Conservation (phyloP, 2,888 invertebrate genomes). For the Epistrophe grossulariae region DNA sequence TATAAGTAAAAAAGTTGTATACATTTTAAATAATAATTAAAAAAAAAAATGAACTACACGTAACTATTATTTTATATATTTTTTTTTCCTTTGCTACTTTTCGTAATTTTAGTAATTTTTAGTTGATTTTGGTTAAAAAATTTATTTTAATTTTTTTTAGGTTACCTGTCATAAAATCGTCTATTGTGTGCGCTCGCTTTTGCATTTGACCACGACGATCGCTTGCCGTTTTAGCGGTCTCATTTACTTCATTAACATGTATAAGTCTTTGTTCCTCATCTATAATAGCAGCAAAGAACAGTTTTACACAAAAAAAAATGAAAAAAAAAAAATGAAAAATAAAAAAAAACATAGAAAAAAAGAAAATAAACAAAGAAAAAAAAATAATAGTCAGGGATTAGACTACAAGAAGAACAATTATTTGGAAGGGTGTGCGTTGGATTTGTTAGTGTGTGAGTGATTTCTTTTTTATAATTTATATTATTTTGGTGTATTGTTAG, state of each 20-base stretch:
- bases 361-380: constrained; percentile 45
- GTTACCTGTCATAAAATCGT: constrained; percentile 80
- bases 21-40: constrained; percentile 15
- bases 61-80: constrained; percentile 9
- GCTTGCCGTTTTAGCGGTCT: constrained; percentile 76
- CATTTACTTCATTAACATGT: constrained; percentile 77
- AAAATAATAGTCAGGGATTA: constrained; percentile 65
- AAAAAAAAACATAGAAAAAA: constrained; percentile 26
- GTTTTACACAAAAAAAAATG: constrained; percentile 64
- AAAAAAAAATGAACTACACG: constrained; percentile 8
- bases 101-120: constrained; percentile 54
- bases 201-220: constrained; percentile 78
- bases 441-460: constrained; percentile 58
- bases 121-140: constrained; percentile 22
- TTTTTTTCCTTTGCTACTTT: constrained; percentile 51
- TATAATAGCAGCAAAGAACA: constrained; percentile 75
- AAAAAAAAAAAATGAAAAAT: constrained; percentile 18
- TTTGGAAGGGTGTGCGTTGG: constrained; percentile 70
- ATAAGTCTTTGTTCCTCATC: constrained; percentile 79
- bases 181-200: constrained; percentile 79
- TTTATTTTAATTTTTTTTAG: constrained; percentile 33
- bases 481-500: constrained; percentile 28
- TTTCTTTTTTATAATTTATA: constrained; percentile 20
- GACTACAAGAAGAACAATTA: constrained; percentile 69
- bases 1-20: constrained; percentile 11